Evolutionary conservation across 1,140 invertebrate species (phyloP).

Genomic region (Drosophila elegans): DNA sequence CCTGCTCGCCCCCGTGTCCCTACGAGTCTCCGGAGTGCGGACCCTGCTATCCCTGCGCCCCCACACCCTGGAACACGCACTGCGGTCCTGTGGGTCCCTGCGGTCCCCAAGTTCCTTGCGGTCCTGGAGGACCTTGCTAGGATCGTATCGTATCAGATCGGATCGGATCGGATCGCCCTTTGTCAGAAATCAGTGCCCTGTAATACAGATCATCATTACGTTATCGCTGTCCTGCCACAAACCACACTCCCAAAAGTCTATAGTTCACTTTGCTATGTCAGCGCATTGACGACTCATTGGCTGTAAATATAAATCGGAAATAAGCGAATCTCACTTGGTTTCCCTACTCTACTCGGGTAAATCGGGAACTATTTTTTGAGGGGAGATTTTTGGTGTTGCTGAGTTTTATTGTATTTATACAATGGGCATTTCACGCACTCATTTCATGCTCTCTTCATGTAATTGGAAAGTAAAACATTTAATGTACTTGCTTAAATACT

Average conservation of each 20-base stretch:
- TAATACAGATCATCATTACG: conserved; percentile 4
- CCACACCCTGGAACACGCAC: conserved; percentile 77
- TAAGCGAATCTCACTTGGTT: not conserved
- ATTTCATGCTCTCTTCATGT: too few species aligned
- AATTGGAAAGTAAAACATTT: too few species aligned
- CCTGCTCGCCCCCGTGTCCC: conserved; percentile 70
- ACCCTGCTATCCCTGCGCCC: conserved; percentile 73
- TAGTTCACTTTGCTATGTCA: conserved; percentile 20
- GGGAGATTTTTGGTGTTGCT: not conserved
- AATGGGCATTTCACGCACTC: too few species aligned
- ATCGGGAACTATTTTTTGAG: not conserved
- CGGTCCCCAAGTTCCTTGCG: conserved; percentile 74
- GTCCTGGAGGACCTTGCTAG: conserved; percentile 69
- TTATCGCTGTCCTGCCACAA: conserved; percentile 10
- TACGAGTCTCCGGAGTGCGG: conserved; percentile 77
- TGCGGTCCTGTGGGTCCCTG: conserved; percentile 73
- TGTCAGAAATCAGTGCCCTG: conserved; percentile 20
- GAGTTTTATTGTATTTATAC: too few species aligned
- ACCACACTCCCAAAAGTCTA: conserved; percentile 17
- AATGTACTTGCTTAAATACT: too few species aligned
- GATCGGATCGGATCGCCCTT: conserved; percentile 13
- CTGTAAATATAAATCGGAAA: conserved; percentile 32
- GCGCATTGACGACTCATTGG: conserved; percentile 37
- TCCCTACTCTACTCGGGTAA: not conserved
- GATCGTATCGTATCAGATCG: conserved; percentile 4